These are phyloP conservation scores for Metopolophium dirhodum DNA, from an alignment of 1,140 invertebrate genomes.

Conservation along the genomic window DNA sequence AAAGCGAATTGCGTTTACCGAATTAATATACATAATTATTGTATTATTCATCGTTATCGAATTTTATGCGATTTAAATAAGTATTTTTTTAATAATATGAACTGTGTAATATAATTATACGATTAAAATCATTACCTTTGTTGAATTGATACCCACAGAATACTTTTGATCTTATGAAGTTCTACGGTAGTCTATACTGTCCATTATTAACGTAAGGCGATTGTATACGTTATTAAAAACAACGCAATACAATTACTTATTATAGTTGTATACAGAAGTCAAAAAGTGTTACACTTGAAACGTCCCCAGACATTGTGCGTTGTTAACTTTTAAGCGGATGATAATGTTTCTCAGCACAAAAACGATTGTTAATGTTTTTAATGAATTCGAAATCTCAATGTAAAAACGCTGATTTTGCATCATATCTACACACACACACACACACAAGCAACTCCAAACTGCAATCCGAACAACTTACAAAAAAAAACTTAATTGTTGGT, in stretches of 20 bases:
- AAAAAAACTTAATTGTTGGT: background rate
- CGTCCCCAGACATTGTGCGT: too few relatives aligned
- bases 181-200: background rate
- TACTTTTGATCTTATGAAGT: background rate
- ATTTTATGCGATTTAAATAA: too few relatives aligned
- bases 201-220: too few relatives aligned
- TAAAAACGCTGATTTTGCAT: background rate
- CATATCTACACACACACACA: too few relatives aligned
- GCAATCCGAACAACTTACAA: background rate
- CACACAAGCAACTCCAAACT: too few relatives aligned
- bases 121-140: too few relatives aligned
- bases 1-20: background rate
- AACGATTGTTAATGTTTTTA: background rate
- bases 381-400: background rate
- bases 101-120: too few relatives aligned
- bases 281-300: background rate
- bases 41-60: background rate
- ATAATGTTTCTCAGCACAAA: background rate
- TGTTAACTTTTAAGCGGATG: too few relatives aligned
- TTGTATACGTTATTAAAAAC: background rate
- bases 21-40: background rate
- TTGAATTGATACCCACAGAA: too few relatives aligned
- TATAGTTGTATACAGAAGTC: background rate
- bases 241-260: background rate
- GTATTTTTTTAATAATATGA: too few relatives aligned